Base-by-base conservation (phyloP, 2,888 invertebrate genomes). In the Heteropelma amictum region DNA sequence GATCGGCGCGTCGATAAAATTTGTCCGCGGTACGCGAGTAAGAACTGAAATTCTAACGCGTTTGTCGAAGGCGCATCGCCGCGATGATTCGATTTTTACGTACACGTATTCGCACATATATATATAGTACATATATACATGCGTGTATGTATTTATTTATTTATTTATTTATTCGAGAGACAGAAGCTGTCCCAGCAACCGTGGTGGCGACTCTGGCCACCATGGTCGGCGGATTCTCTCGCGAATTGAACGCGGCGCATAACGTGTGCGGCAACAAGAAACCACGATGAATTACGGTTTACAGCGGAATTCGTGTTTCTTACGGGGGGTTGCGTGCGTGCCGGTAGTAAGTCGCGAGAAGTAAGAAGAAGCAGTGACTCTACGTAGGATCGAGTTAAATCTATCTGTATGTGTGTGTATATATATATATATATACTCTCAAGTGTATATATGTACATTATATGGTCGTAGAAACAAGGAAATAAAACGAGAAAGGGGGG, bases 281-380 rank as follows among this genome's bases (percentile, higher is more conserved):
- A 84, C 78, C 76, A 68, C 78, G 77, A 84, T 86, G 85, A 87
- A 87, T 86, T 87, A 85, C 86, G 82, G 85, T 84, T 87, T 87
- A 88, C 86, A 82, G 79, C 82, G 89, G 89, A 88, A 88, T 89
- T 84, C 79, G 80, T 82, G 83, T 87, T 79, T 88, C 88, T 88
- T 88, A 81, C 76, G 47, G 69, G 63, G 63, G 63, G 68, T 63
- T 64, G 67, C 71, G 75, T 71, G 75, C 56, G 51, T 67, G 33
- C 61, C 54, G 61, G 65, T 38, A 40, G 63, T 68, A 61, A 53
- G 60, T 40, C 23, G 56, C 7, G 47, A 56, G 56, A 42, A 40
- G 58, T 58, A 68, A 68, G 58, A 68, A 67, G 49, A 35, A 10
- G 33, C 21, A 14, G 12, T 28, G 19, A n/a, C n/a, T n/a, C n/a